These are phyloP conservation scores for Synanceia verrucosa DNA, from an alignment of 2,797 vertebrate species.

Conservation along the genomic window DNA sequence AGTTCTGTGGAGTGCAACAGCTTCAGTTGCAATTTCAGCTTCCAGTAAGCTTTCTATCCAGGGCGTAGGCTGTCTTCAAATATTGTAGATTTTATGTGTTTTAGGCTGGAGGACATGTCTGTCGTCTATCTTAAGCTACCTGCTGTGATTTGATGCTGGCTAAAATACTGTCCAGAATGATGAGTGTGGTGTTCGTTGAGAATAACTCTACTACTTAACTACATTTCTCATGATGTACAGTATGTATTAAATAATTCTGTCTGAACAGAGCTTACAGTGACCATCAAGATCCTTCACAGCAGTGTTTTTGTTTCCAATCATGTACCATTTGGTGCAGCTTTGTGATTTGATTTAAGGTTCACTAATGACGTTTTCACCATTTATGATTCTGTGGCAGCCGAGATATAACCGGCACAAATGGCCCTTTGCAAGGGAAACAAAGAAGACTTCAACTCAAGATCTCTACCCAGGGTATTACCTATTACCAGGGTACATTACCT, in stretches of 20 bases:
- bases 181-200: neutral
- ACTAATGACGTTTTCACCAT: conserved; percentile 13
- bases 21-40: neutral
- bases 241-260: neutral
- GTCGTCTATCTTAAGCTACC: neutral
- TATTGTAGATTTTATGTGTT: neutral
- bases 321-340: conserved; percentile 13
- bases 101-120: neutral
- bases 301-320: neutral
- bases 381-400: neutral
- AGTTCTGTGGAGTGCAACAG: neutral
- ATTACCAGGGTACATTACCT: neutral
- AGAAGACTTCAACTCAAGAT: neutral
- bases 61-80: neutral
- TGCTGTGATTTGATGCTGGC: neutral
- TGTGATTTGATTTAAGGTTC: conserved; percentile 12
- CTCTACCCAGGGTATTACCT: no score
- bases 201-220: neutral
- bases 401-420: conserved; percentile 11
- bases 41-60: neutral
- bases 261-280: neutral
- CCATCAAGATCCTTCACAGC: neutral
- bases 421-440: neutral
- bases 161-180: neutral
- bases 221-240: neutral